Evolutionary conservation across 1,140 invertebrate genomes (phyloP), one percentile per base, ranked within the genome.

Genomic region (Chironomus striatipennis): DNA sequence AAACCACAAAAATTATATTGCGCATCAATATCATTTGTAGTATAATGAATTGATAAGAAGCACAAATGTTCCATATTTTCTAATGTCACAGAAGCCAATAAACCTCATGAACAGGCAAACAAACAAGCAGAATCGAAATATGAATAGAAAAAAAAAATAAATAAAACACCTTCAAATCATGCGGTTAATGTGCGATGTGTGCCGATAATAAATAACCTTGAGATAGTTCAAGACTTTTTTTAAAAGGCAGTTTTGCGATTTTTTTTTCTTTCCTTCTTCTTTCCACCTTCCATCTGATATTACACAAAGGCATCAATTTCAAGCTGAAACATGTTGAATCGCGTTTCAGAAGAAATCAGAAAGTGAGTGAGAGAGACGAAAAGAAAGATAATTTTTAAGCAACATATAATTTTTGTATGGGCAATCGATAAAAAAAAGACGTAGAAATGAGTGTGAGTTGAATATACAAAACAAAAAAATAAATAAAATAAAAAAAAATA

Each of bases 301-400:
- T n/a, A 57, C 47, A 57, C 47, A 15, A n/a, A 57, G 47, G 47
- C 47, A n/a, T n/a, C 12, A 57, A 57, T n/a, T 57, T 57, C 47
- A 57, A 57, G 47, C n/a, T 12, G 18, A 70, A 70, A 70, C 65
- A 70, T 18, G 65, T 70, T 18, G 65, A 70, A 70, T 20, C 65
- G 65, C 65, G 65, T 70, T 70, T 70, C 6, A 7, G 20, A 70
- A 18, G 65, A 70, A 70, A 18, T 20, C 15, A 70, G 20, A 70
- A 18, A 67, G n/a, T n/a, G 65, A 70, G 65, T 18, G 7, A 70
- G 20, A 70, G 10, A 70, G 65, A 70, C 9, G n/a, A 5, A n/a
- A n/a, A 34, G 24, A 1, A 34, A 34, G 24, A 34, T 34, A 34
- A 34, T 34, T 34, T 34, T 34, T 34, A 34, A 34, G 24, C 24